Conservation (phyloP, 2,113 vertebrate species). For the Forbesichthys papilliferus region DNA sequence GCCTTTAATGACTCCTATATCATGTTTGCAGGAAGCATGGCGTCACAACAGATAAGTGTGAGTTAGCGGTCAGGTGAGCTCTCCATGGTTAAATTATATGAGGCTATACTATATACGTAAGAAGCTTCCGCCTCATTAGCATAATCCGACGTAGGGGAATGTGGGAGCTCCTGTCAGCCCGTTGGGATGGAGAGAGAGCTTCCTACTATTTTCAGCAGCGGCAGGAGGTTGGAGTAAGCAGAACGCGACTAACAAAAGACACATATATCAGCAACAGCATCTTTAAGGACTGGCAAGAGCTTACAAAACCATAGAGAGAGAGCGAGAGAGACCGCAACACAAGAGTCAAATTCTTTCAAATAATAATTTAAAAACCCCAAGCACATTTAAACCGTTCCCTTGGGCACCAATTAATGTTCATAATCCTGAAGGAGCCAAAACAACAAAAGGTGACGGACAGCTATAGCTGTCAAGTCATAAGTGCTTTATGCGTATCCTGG, state of each 20-base stretch:
- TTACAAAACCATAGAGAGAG: neutral
- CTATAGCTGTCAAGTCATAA: neutral
- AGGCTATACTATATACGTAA: neutral
- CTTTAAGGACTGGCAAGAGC: neutral
- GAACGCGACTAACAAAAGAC: neutral
- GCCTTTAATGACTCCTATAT: no score
- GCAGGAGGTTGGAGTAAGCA: neutral
- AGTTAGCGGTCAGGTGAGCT: neutral
- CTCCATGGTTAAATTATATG: neutral
- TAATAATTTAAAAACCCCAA: no score
- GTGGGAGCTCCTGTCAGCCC: neutral
- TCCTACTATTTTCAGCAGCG: neutral
- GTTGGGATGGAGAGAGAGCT: neutral
- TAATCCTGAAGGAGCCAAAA: neutral
- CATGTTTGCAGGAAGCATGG: no score
- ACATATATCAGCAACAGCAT: no score
- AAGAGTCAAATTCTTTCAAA: neutral
- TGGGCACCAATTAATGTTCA: neutral
- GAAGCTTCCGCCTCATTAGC: neutral
- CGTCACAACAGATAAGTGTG: neutral
- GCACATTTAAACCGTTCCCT: no score
- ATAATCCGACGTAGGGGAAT: neutral
- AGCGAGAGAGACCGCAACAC: constrained; percentile 3
- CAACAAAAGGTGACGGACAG: constrained; percentile 6
- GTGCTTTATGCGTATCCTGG: neutral